A percentile compares a stretch with the other conserved stretches of the same genome.
Evolutionary conservation across 2,797 vertebrate species (phyloP).

Genomic region (Myotis vivesi): DNA sequence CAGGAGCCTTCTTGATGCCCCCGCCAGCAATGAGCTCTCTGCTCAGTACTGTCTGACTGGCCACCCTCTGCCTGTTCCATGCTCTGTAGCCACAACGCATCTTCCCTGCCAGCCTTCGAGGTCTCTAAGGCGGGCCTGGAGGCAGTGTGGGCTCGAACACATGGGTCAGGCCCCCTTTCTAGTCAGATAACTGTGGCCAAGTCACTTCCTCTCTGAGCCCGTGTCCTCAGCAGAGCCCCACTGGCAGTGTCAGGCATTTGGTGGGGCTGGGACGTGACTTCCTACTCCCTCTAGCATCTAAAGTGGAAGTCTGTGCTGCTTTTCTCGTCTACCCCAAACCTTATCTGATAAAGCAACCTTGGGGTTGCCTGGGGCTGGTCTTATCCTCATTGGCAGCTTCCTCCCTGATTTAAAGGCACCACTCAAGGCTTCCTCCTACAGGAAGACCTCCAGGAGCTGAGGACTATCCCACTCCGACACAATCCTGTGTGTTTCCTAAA

Average conservation of each 20-base stretch:
- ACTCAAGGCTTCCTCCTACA: not conserved
- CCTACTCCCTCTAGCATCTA: not conserved
- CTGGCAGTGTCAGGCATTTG: not conserved
- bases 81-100: fast-evolving
- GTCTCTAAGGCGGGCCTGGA: not conserved
- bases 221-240: not conserved
- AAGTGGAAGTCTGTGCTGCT: not conserved
- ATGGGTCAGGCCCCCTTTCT: not conserved
- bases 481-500: not conserved
- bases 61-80: not conserved
- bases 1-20: not conserved
- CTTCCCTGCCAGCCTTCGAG: not conserved
- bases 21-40: fast-evolving
- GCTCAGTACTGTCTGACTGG: not conserved
- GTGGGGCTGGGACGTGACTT: not conserved
- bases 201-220: not conserved
- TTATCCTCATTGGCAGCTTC: not conserved
- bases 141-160: not conserved
- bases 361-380: not conserved
- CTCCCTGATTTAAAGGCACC: not conserved
- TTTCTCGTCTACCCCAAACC: not conserved
- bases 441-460: not conserved
- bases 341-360: not conserved
- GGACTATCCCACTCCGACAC: too few species aligned
- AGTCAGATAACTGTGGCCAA: not conserved